Evolutionary conservation across 2,113 vertebrate genomes (phyloP).

Genomic region (Nesospiza acunhae): DNA sequence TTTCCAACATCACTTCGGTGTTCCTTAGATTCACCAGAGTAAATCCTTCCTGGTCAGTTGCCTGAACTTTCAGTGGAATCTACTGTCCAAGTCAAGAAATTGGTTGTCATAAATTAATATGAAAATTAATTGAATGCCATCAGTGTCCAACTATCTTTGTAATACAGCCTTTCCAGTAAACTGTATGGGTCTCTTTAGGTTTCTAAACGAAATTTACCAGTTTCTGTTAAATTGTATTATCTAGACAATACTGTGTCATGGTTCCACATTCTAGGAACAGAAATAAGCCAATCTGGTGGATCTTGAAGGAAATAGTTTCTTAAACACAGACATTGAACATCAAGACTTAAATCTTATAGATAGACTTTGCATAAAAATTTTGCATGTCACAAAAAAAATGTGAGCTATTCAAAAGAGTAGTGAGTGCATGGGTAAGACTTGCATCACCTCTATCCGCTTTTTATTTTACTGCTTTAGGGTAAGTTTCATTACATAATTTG

Average conservation of each 20-base stretch:
- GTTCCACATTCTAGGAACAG: neutral
- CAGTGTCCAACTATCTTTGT: neutral
- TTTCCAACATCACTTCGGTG: neutral
- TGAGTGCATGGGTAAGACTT: neutral
- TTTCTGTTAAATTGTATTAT: neutral
- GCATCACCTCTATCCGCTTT: accelerated
- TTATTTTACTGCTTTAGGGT: neutral
- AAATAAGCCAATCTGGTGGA: neutral
- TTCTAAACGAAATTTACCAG: neutral
- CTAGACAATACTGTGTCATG: neutral
- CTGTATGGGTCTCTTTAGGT: neutral
- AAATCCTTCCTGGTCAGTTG: neutral
- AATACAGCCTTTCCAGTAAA: neutral
- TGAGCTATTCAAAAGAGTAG: neutral
- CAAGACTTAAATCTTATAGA: neutral
- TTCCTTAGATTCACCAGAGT: neutral
- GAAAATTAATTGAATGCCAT: neutral
- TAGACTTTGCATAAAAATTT: neutral
- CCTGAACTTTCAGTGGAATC: neutral
- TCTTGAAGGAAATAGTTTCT: neutral
- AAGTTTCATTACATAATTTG: neutral
- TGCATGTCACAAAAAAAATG: neutral
- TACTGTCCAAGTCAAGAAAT: neutral
- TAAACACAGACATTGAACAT: neutral
- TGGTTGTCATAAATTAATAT: neutral